Evolutionary conservation across 2,797 vertebrate species (phyloP), one percentile per base, ranked within the genome.

Genomic region (Knipowitschia caucasica): DNA sequence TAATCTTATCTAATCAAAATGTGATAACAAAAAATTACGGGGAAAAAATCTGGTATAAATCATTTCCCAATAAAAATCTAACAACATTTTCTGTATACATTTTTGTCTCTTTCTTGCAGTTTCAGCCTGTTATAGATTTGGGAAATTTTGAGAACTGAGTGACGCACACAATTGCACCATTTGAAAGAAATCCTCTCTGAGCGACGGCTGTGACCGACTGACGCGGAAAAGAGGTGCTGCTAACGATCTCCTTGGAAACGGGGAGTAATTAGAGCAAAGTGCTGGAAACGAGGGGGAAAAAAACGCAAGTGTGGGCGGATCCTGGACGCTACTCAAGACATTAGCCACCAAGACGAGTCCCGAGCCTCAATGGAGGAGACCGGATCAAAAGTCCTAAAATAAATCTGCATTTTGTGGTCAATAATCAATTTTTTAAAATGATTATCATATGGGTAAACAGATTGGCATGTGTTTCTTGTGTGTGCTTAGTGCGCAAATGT

Each of bases 251-350:
- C 56, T 81, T 77, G 80, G 85, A 51, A 81, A 85, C 80, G 35
- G 66, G 12, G 66, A 71, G 78, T 77, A 85, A 86, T 86, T 83
- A 82, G 73, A 69, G 80, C 71, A 70, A 67, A 75, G 69, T 69
- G 75, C 59, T 68, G 65, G 62, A 70, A 60, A 56, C 66, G 67
- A 71, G n/a, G 40, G 24, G 24, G 6, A 17, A 2, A 18, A 36
- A 36, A 17, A 17, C 5, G 11, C 11, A 79, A 56, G 59, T 38
- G 68, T 68, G 53, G 62, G 30, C 56, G 71, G 78, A 65, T 67
- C 75, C 60, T 77, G 82, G 77, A 68, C 59, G 39, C 72, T 14
- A 71, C 80, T 82, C 75, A 83, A 43, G 62, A 57, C 68, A 75
- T n/a, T n/a, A n/a, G n/a, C n/a, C n/a, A n/a, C n/a, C 65, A 71